Evolutionary conservation across 2,888 invertebrate species (phyloP).

Genomic region (Lymantria dispar): DNA sequence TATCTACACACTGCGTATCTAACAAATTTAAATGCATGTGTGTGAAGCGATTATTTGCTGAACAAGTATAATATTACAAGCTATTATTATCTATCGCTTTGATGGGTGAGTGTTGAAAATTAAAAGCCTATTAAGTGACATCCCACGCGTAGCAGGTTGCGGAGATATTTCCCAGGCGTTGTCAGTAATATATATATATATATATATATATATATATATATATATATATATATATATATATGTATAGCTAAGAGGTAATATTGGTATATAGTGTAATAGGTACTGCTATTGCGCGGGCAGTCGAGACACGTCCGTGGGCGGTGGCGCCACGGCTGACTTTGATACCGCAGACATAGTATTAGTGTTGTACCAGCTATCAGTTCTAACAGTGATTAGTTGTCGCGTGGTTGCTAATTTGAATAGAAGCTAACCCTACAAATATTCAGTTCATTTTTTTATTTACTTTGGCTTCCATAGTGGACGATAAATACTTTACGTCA

Average conservation of each 20-base stretch:
- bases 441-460: too few relatives aligned
- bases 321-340: constrained; percentile 46
- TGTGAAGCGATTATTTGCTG: constrained; percentile 14
- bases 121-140: constrained; percentile 72
- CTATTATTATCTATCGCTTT: constrained; percentile 53
- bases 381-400: constrained; percentile 58
- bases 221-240: constrained; percentile 39
- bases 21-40: constrained; percentile 18
- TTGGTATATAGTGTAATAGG: constrained; percentile 48
- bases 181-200: constrained; percentile 38
- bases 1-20: not conserved
- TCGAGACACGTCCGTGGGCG: constrained; percentile 49
- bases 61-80: constrained; percentile 49
- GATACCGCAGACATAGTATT: constrained; percentile 45
- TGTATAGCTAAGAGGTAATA: constrained; percentile 27
- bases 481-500: too few relatives aligned
- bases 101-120: constrained; percentile 70
- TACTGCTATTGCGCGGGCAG: constrained; percentile 42
- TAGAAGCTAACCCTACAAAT: too few relatives aligned
- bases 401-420: constrained; percentile 46
- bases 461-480: too few relatives aligned
- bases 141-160: constrained; percentile 63
- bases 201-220: constrained; percentile 24
- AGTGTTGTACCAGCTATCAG: constrained; percentile 51
- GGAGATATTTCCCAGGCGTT: constrained; percentile 54